Evolutionary conservation across 1,140 invertebrate genomes (phyloP), one percentile per base, ranked within the genome.

Genomic region (Cyclina sinensis): DNA sequence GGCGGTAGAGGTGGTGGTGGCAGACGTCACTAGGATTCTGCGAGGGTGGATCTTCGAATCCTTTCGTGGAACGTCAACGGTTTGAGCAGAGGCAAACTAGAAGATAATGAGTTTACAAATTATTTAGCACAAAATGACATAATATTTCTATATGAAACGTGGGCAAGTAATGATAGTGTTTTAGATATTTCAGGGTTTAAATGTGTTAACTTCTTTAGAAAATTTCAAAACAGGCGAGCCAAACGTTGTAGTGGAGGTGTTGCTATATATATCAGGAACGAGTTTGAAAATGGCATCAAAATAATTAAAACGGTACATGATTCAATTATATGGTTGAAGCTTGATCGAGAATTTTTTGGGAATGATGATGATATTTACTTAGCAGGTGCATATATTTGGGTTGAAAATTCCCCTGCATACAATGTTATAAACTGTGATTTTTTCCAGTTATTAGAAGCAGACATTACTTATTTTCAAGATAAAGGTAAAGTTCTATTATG

Each of bases 111-210:
- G 4, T 54, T 80, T 27, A 32, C 32, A 2, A 70, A 70, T 16
- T 30, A 27, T 14, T 5, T 81, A n/a, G 48, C 39, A 30, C 3
- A 51, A 4, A 57, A 59, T 62, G 79, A 81, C 35, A 37, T 62
- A 21, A 5, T 81, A 57, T 81, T 81, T 81, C 35, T 81, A 24
- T 81, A 51, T 62, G 79, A 81, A 16, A 21, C 79, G 16, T 81
- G 51, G 79, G 48, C 51, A 2, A 27, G 18, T 62, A 32, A 35
- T 11, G 62, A 59, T 51, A 57, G 51, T 43, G 32, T 14, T 30
- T 27, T 81, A 62, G 79, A 62, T 21, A 30, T 81, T 59, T 32
- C 46, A 3, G 48, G 79, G 9, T 32, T 37, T 27, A 21, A 11
- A 39, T 51, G 54, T 32, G 3, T 62, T 2, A 59, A 81, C 21